Evolutionary conservation across 2,113 vertebrate species (phyloP).

Genomic region (Alosa alosa): DNA sequence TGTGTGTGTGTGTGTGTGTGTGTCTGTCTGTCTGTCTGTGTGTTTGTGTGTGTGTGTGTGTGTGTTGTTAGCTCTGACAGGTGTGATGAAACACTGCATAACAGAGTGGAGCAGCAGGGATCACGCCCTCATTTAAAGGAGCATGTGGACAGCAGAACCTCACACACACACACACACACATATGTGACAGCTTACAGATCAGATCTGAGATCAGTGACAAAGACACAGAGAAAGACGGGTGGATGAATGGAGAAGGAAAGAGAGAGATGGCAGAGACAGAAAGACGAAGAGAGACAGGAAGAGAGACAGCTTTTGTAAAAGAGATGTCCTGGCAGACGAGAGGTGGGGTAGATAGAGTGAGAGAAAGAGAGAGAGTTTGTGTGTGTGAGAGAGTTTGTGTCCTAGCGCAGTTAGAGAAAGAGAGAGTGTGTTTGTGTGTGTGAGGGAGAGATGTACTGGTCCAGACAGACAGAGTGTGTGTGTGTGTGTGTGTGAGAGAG

Average conservation of each 20-base stretch:
- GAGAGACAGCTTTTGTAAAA: neutral
- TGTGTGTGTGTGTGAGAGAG: neutral
- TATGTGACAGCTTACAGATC: neutral
- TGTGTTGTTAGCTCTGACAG: neutral
- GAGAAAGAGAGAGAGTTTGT: neutral
- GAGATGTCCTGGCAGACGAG: neutral
- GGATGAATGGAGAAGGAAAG: neutral
- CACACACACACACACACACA: conserved; percentile 33
- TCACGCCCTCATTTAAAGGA: neutral
- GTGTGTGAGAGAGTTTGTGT: no score
- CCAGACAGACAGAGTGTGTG: neutral
- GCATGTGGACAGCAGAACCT: neutral
- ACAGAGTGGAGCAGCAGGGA: conserved; percentile 3
- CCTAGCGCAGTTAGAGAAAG: neutral
- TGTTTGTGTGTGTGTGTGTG: neutral
- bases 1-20: neutral
- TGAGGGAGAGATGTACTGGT: neutral
- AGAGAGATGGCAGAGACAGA: neutral
- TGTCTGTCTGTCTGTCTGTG: neutral
- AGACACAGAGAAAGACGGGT: neutral
- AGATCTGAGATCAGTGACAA: neutral
- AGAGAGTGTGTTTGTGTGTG: neutral
- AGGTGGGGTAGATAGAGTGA: neutral
- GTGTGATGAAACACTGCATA: neutral
- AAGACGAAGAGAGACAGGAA: neutral